Base-by-base conservation (phyloP, 2,888 invertebrate species). In the Hypselothyrea guttata region DNA sequence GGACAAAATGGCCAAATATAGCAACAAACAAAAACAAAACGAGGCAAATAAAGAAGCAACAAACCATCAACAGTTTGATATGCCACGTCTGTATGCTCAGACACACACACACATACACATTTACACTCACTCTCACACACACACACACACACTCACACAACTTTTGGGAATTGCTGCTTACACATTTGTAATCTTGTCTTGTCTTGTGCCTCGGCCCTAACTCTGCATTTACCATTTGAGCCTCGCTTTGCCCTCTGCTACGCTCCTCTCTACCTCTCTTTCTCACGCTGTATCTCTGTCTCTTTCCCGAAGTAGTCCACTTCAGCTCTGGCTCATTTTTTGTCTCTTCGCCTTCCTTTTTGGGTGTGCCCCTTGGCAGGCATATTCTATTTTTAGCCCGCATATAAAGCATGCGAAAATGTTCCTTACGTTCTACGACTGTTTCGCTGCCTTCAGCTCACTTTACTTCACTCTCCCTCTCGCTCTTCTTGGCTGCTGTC, bases 41-140 rank as follows among this genome's bases (percentile, higher is more conserved):
- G 68, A 74, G 71, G 71, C 73, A 71, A 74, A 83, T 79, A 83
- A 83, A 78, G 83, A 78, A 83, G 84, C 78, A 79, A 79, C 78
- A 79, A 79, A 79, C 83, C 81, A 82, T 82, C 81, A 82, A 82
- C 81, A 82, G 81, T 82, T 82, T 82, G 78, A 84, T 78, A 82
- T 74, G 83, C 75, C 71, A 64, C 63, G 82, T 76, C 76, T 73
- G 70, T 75, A 58, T 45, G 22, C 22, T 22, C 55, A 56, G 31
- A 49, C 59, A 68, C 22, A 46, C 53, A 64, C 33, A 57, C 35
- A 44, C 30, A 34, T 13, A 52, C 31, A 34, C 47, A 38, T 13
- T 40, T 15, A 31, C 35, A 35, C 18, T 42, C 11, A 37, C n/a
- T 37, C n/a, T 35, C 33, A 35, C 0, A 27, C 7, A 44, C 16